These are phyloP conservation scores for Apis mellifera DNA, from an alignment of 1,140 invertebrate genomes.

Conservation along the genomic window Amel_HAv3.1 CM009931.2:26353001-26353500, in stretches of 20 bases:
- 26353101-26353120: slow-evolving; percentile 67
- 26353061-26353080: slow-evolving; percentile 36
- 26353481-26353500: neutral
- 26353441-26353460: neutral
- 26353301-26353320: slow-evolving; percentile 60
- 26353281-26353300: slow-evolving; percentile 49
- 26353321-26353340: neutral
- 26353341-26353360: too few relatives aligned
- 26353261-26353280: slow-evolving; percentile 49
- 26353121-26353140: slow-evolving; percentile 65
- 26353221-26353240: neutral
- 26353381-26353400: neutral
- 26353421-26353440: too few relatives aligned
- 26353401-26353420: too few relatives aligned
- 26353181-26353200: slow-evolving; percentile 10
- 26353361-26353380: neutral
- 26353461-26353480: neutral
- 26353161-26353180: slow-evolving; percentile 52
- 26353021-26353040: slow-evolving; percentile 62
- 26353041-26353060: slow-evolving; percentile 44
- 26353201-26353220: neutral
- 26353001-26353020: slow-evolving; percentile 78
- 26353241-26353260: slow-evolving; percentile 43
- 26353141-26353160: slow-evolving; percentile 57
- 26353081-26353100: slow-evolving; percentile 47